Base-by-base conservation (phyloP, 2,888 invertebrate species). In the Catocala fraxini region DNA sequence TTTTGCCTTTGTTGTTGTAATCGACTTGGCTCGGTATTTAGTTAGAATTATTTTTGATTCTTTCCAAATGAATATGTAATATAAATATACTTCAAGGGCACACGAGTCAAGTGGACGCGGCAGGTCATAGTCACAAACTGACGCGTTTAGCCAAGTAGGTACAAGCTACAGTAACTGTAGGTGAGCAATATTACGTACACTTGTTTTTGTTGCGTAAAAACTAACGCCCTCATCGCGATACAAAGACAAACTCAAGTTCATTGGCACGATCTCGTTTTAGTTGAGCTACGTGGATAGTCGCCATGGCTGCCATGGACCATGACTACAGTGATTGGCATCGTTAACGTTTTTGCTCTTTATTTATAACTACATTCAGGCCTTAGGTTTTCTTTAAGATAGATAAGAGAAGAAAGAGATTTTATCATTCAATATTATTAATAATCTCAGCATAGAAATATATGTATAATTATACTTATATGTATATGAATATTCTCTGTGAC, bases 221-320 rank as follows among this genome's bases (percentile, higher is more conserved):
- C 77, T 81, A 80, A 78, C 81, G 82, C 81, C 83, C 80, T 85
- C 85, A 79, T 77, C 82, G 75, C 69, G 70, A 65, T 79, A 82
- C 81, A 81, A 81, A 88, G 84, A 83, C 85, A 86, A 87, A 81
- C 80, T 75, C 80, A 88, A 91, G 92, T 92, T 92, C 92, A 91
- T 90, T 92, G 91, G 92, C 92, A 89, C 89, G 83, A 79, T 84
- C 86, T 85, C 76, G 75, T 82, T 83, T 79, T 78, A 73, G 83
- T 73, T 75, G 79, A 76, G 77, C 70, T 80, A 77, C 83, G 79
- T 77, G 73, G 75, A 73, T 73, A 72, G 82, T 84, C 84, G 84
- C 84, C 82, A 88, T 89, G 84, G 77, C 82, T 83, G 84, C 81
- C 73, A 75, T 78, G 73, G 81, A 83, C 84, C 86, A 86, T 87